These are phyloP conservation scores for Pachyramphus minor DNA, from an alignment of 2,113 vertebrate species.

Conservation along the genomic window DNA sequence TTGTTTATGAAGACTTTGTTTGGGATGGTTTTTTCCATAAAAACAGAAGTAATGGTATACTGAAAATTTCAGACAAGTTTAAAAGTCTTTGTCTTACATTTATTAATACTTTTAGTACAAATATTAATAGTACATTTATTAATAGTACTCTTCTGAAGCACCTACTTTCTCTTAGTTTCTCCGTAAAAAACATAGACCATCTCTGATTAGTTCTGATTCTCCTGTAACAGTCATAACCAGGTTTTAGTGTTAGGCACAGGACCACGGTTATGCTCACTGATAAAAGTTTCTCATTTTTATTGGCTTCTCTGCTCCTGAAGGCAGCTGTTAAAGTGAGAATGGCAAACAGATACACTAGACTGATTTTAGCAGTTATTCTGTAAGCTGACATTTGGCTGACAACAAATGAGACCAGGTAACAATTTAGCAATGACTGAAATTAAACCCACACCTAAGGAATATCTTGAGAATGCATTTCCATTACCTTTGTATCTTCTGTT, in stretches of 20 bases:
- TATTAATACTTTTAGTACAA: background rate
- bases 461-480: background rate
- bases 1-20: background rate
- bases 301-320: background rate
- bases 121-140: background rate
- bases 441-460: background rate
- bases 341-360: background rate
- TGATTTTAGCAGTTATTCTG: background rate
- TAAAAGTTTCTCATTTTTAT: background rate
- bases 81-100: background rate
- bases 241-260: background rate
- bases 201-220: background rate
- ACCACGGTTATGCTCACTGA: background rate
- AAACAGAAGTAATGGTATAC: background rate
- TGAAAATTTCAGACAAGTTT: background rate
- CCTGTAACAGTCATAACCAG: background rate
- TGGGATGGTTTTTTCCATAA: background rate
- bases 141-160: background rate
- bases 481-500: background rate
- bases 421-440: background rate
- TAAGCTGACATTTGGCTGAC: background rate
- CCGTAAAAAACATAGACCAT: background rate
- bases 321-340: background rate
- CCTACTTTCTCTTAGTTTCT: background rate
- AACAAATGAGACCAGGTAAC: background rate